Evolutionary conservation across 2,113 vertebrate species (phyloP).

Genomic region (Conger conger): DNA sequence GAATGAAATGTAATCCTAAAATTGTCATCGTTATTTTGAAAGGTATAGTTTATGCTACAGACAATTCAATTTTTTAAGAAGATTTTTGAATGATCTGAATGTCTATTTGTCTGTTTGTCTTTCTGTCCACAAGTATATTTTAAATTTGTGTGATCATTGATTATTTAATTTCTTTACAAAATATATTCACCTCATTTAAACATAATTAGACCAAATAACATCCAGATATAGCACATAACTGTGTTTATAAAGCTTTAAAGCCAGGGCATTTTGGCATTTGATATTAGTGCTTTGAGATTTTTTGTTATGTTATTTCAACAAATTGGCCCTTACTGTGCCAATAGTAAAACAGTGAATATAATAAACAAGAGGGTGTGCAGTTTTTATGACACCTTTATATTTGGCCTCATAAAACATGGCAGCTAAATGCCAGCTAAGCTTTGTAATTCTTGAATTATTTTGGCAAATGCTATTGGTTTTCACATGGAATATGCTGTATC

Average conservation of each 20-base stretch:
- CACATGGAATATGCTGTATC: not conserved
- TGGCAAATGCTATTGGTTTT: not conserved
- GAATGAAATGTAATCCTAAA: not conserved
- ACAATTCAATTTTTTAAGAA: not conserved
- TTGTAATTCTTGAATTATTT: not conserved
- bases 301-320: not conserved
- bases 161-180: not conserved
- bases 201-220: not conserved
- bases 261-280: not conserved
- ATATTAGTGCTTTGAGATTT: not conserved
- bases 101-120: not conserved
- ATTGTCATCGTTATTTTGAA: not conserved
- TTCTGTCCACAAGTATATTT: not conserved
- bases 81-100: not conserved
- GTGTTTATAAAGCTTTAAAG: no score
- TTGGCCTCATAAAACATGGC: not conserved
- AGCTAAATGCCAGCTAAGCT: not conserved
- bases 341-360: not conserved
- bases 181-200: not conserved
- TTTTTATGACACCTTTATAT: not conserved
- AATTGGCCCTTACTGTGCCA: not conserved
- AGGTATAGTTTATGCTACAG: not conserved
- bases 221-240: not conserved
- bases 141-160: not conserved
- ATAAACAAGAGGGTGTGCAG: not conserved